Evolutionary conservation across 2,113 vertebrate genomes (phyloP), one percentile per base, ranked within the genome.

Genomic region (Takifugu bimaculatus): DNA sequence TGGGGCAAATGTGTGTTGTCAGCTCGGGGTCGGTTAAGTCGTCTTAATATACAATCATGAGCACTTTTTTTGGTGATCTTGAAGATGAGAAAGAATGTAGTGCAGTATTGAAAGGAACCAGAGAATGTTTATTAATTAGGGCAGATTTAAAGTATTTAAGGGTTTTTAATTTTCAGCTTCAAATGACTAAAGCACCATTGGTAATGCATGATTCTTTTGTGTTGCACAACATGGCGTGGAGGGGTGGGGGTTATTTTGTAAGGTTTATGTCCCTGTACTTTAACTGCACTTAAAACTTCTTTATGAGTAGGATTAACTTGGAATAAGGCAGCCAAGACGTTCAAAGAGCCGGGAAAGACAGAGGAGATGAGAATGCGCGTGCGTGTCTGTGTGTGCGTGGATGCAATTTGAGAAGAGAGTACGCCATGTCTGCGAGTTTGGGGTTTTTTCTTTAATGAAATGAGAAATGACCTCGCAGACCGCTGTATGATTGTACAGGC

Each of bases 141-240:
- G 3, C 27, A 6, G 49, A 9, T 25, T 42, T 35, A 47, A 62
- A 32, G 50, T 45, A 50, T 56, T 72, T 2, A 10, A 25, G 26
- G 52, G 52, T 69, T 57, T n/a, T 68, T 68, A 50, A 76, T 29
- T 28, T 60, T 70, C 47, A 63, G 54, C 63, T 60, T 72, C 42
- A 54, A 48, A 51, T 50, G 47, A 62, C 55, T 43, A 35, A 56
- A 56, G 63, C 75, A 45, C 60, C 58, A 42, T 32, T 29, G 26
- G 45, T 65, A 70, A 66, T 71, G 80, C 82, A 85, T 82, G 84
- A 57, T 54, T 65, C 67, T 57, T 65, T 58, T 65, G 20, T 59
- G 50, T 50, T 70, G 74, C 29, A 28, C 27, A 50, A 64, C 29
- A 44, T 35, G 35, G 13, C 35, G 20, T 20, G n/a, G 1, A 25